phyloP scores from a whole-genome alignment of 2,113 vertebrate genomes.

The Todiramphus saurophagus region DNA sequence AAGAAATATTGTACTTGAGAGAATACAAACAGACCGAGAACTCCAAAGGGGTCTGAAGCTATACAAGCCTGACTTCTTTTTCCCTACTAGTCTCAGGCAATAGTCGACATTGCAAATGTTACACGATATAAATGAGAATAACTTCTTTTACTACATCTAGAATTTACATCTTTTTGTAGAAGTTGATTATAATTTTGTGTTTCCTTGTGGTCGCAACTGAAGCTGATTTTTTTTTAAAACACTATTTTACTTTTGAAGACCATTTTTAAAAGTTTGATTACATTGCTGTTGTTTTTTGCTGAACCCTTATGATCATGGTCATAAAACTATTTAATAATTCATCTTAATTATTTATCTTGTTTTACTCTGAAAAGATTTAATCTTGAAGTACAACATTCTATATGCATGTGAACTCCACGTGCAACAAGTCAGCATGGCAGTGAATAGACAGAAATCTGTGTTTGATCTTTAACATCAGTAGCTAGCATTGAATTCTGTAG shows the following conservation, averaged over 20 bases:
- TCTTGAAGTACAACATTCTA: not conserved
- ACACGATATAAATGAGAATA: not conserved
- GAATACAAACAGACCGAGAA: not conserved
- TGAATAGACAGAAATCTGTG: not conserved
- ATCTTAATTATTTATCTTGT: not conserved
- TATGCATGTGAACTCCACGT: not conserved
- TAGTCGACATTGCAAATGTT: not conserved
- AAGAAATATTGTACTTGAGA: not conserved
- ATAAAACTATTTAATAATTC: not conserved
- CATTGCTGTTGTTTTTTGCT: not conserved
- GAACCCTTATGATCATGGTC: not conserved
- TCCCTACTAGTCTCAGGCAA: not conserved
- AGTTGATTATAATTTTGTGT: not conserved
- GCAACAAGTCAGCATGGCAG: not conserved
- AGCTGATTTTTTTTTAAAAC: not conserved
- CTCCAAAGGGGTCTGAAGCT: not conserved
- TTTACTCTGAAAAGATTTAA: not conserved
- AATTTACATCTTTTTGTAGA: not conserved
- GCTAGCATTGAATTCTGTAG: not conserved
- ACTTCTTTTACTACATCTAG: not conserved
- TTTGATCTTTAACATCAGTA: conserved; percentile 17
- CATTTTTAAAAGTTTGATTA: not conserved
- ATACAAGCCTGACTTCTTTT: not conserved
- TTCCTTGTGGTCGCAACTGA: not conserved
- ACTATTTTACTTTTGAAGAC: not conserved